Evolutionary conservation across 2,797 vertebrate genomes (phyloP).

Genomic region (Myotis myotis): DNA sequence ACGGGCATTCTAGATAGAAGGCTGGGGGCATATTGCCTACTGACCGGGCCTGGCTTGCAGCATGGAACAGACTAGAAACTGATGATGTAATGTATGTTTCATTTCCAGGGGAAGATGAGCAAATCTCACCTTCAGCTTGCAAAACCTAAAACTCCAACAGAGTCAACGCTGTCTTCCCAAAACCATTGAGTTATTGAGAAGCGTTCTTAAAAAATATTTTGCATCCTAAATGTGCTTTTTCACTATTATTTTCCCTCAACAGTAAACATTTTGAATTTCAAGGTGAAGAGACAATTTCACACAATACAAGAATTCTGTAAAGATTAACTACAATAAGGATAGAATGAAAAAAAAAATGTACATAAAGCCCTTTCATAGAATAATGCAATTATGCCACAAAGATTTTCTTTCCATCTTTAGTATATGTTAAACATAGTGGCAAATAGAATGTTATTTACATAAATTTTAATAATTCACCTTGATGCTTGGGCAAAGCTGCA

Average conservation of each 20-base stretch:
- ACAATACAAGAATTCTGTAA: not conserved
- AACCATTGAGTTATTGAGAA: not conserved
- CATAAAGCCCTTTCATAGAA: not conserved
- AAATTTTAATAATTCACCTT: not conserved
- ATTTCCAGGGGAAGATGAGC: not conserved
- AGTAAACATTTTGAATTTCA: not conserved
- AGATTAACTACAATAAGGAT: not conserved
- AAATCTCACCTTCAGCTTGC: not conserved
- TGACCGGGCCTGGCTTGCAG: fast-evolving
- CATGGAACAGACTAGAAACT: not conserved
- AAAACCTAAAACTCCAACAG: not conserved
- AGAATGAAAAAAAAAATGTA: not conserved
- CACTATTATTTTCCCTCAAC: constrained; percentile 3
- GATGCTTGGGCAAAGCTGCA: not conserved
- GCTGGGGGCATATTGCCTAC: too few species aligned
- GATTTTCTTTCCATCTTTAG: not conserved
- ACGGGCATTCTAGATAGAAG: not conserved
- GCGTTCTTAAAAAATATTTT: not conserved
- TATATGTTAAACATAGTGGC: not conserved
- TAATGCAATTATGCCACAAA: not conserved
- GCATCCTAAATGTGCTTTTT: not conserved
- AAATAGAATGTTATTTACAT: not conserved
- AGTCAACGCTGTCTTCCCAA: not conserved
- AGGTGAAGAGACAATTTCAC: not conserved
- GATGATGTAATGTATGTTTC: not conserved